Percentiles rank a stretch among this genome's conserved stretches.
phyloP scores from a whole-genome alignment of 2,113 vertebrate species.

The Odocoileus hemionus region DNA sequence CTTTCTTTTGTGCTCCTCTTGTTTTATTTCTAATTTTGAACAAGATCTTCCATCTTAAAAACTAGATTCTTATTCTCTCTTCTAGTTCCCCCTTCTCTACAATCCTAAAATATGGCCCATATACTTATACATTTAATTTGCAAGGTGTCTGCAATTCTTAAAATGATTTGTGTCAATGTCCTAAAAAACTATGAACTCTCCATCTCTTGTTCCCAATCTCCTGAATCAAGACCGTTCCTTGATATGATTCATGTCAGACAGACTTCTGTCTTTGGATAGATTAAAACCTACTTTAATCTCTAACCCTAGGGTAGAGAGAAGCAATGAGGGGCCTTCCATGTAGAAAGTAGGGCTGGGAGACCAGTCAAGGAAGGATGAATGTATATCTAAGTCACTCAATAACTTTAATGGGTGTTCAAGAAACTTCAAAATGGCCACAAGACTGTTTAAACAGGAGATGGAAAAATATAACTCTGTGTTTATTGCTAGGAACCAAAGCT shows the following conservation, averaged over 20 bases:
- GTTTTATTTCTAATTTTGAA: neutral
- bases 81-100: neutral
- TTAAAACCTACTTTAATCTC: neutral
- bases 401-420: neutral
- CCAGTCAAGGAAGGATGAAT: neutral
- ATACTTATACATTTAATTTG: neutral
- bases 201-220: neutral
- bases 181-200: neutral
- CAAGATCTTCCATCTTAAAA: neutral
- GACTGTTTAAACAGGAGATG: constrained; percentile 49
- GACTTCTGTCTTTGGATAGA: neutral
- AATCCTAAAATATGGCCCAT: neutral
- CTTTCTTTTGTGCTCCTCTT: neutral
- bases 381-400: neutral
- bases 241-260: neutral
- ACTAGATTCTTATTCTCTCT: neutral
- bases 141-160: neutral
- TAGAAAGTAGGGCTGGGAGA: neutral
- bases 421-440: neutral
- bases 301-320: neutral
- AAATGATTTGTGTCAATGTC: neutral
- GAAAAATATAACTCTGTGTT: constrained; percentile 76
- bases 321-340: neutral
- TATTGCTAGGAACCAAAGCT: constrained; percentile 73
- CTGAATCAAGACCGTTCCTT: neutral